Base-by-base conservation (phyloP, 2,888 invertebrate species). In the Hydrotaea diabolus region DNA sequence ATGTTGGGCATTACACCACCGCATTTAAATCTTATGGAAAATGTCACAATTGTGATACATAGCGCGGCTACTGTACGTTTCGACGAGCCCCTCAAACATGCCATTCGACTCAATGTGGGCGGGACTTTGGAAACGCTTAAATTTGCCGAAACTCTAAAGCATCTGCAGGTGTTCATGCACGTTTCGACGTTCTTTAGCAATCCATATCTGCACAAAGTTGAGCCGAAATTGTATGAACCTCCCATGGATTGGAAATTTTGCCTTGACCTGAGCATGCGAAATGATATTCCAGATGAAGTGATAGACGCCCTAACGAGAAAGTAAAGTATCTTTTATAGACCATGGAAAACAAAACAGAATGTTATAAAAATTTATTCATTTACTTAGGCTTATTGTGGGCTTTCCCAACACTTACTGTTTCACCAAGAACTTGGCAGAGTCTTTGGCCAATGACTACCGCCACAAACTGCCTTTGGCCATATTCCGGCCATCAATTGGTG, bases 361-460 rank as follows among this genome's bases (percentile, higher is more conserved):
- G 3, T 36, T 8, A 39, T 39, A 31, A 4, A 53, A 46, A 17
- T n/a, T 46, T 69, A 84, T 39, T 1, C 9, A 9, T 39, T 8
- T 39, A 4, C 39, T 9, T 21, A 87, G 91, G 77, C 36, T 90
- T 5, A 90, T 87, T 39, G 82, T 88, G 17, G 91, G 91, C 17
- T 92, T 91, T 31, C 98, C 98, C 0, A 98, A 98, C 89, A 98
- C 98, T 0, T 99, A 99, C 89, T 96, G 96, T 0, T 98, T 96
- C 90, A 96, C 97, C 0, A 98, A 99, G 91, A 95, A 96, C 83
- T 90, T 98, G 85, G 97, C 97, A 0, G 98, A 99, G 88, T 95
- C 96, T 77, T 93, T 97, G 8, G 94, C 98, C 0, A 93, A 94
- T 36, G 96, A 97, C 66, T 95, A 95, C 75, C 92, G 89, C 7